phyloP scores from a whole-genome alignment of 1,140 invertebrate species.

The Anastatus disparis region DNA sequence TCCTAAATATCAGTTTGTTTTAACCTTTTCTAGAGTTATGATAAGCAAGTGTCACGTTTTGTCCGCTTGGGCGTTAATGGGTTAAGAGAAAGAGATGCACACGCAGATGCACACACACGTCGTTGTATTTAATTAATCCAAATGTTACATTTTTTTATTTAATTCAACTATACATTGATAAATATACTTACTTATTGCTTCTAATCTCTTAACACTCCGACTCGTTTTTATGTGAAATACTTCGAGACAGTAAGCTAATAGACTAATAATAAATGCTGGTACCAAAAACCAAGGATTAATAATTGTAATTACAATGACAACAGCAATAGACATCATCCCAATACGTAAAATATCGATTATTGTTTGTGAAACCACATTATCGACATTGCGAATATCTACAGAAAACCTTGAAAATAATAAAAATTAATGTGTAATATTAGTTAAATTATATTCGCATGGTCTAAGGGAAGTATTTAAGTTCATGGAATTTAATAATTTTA shows the following conservation, averaged over 20 bases:
- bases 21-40: too few relatives aligned
- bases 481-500: too few relatives aligned
- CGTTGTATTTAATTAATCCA: too few relatives aligned
- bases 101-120: too few relatives aligned
- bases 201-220: slow-evolving; percentile 85
- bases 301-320: slow-evolving; percentile 77
- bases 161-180: neutral
- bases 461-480: too few relatives aligned
- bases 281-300: slow-evolving; percentile 81
- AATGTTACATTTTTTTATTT: too few relatives aligned
- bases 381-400: slow-evolving; percentile 85
- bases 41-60: too few relatives aligned
- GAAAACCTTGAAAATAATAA: slow-evolving; percentile 73
- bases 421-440: too few relatives aligned
- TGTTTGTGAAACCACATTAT: slow-evolving; percentile 82
- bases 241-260: slow-evolving; percentile 80
- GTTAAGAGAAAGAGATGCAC: too few relatives aligned
- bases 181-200: slow-evolving; percentile 84
- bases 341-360: slow-evolving; percentile 80
- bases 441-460: too few relatives aligned
- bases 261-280: slow-evolving; percentile 74
- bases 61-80: too few relatives aligned
- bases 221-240: slow-evolving; percentile 84
- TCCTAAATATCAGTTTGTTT: too few relatives aligned
- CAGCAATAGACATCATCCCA: slow-evolving; percentile 76